A percentile compares a stretch with the other conserved stretches of the same genome.
These are phyloP conservation scores for Nansenia antarctica DNA, from an alignment of 2,113 vertebrate genomes.

Conservation along the genomic window DNA sequence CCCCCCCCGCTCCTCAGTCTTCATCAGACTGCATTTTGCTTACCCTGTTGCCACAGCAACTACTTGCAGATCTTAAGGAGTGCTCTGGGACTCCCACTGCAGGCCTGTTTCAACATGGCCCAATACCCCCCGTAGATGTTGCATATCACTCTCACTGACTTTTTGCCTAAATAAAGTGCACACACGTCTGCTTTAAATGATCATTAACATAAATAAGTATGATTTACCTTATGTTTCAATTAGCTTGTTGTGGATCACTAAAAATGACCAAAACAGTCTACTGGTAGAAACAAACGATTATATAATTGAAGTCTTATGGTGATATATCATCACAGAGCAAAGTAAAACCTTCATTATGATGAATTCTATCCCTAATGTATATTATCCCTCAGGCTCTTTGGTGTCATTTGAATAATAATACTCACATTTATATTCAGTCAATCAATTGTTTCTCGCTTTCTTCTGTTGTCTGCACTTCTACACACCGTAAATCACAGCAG, in stretches of 20 bases:
- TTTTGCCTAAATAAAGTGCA: background rate
- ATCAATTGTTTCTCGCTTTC: background rate
- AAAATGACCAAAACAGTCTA: background rate
- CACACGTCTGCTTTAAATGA: too few relatives aligned
- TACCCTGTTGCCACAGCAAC: conserved; percentile 4
- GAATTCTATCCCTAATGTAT: background rate
- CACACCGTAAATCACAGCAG: background rate
- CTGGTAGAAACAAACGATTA: background rate
- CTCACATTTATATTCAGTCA: conserved; percentile 10
- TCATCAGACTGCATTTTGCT: background rate
- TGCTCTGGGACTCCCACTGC: background rate
- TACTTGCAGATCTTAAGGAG: background rate
- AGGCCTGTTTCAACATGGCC: conserved; percentile 1
- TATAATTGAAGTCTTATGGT: background rate
- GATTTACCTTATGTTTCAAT: background rate
- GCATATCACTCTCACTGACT: background rate
- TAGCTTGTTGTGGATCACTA: too few relatives aligned
- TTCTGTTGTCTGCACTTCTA: background rate
- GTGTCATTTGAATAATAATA: conserved; percentile 20
- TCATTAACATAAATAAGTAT: background rate
- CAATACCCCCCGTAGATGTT: background rate
- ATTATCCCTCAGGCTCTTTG: background rate
- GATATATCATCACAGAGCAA: conserved; percentile 13
- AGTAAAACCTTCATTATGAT: conserved; percentile 15
- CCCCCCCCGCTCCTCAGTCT: background rate